Percentiles rank a stretch among this genome's conserved stretches.
Conservation (phyloP, 2,797 vertebrate genomes). For the Phrynocephalus guinanensis region DNA sequence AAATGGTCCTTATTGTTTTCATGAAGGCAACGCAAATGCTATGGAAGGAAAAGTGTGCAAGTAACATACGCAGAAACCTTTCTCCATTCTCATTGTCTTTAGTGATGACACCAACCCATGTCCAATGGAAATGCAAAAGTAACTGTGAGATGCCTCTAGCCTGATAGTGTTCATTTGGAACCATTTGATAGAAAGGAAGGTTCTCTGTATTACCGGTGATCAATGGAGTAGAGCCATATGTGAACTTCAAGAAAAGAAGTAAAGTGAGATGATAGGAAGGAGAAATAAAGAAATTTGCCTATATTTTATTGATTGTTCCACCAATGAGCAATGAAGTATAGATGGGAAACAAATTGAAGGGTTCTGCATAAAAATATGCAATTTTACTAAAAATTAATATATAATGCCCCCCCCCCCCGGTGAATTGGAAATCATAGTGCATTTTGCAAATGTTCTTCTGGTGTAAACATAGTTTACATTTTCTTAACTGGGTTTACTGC, state of each 20-base stretch:
- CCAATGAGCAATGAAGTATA: background rate
- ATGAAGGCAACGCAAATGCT: background rate
- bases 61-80: background rate
- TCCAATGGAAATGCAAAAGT: constrained; percentile 19
- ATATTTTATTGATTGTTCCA: background rate
- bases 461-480: too few relatives aligned
- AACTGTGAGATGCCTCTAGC: background rate
- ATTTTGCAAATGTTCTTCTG: too few relatives aligned
- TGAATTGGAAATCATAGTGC: too few relatives aligned
- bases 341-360: background rate
- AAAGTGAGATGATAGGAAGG: too few relatives aligned
- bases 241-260: background rate
- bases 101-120: constrained; percentile 14
- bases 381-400: background rate
- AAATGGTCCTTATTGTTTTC: background rate
- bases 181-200: constrained; percentile 9
- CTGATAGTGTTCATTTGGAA: constrained; percentile 1
- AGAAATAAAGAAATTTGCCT: background rate
- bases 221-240: background rate
- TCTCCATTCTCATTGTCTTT: constrained; percentile 12
- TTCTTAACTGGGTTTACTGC: too few relatives aligned
- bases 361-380: background rate
- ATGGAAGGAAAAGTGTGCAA: background rate
- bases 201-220: background rate
- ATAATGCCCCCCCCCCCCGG: background rate